A percentile compares a stretch with the other conserved stretches of the same genome.
phyloP scores from a whole-genome alignment of 1,140 invertebrate species.

The Portunus trituberculatus region DNA sequence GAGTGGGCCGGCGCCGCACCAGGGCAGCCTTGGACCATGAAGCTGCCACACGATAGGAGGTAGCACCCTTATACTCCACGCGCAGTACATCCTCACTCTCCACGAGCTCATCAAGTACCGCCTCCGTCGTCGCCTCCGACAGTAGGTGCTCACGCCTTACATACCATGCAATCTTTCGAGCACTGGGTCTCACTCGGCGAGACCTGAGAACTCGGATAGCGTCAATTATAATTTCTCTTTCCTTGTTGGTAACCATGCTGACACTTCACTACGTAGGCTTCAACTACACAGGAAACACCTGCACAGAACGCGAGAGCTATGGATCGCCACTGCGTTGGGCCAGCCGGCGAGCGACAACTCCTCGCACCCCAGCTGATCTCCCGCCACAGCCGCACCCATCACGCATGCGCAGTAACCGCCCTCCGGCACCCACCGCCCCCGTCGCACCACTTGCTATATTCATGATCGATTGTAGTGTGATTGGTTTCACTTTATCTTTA shows the following conservation, averaged over 20 bases:
- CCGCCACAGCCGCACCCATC: conserved; percentile 75
- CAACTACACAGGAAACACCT: not conserved
- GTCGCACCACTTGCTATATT: conserved; percentile 19
- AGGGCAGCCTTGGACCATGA: conserved; percentile 62
- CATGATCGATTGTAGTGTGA: not conserved
- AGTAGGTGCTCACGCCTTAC: conserved; percentile 72
- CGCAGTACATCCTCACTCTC: conserved; percentile 73
- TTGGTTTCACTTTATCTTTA: not conserved
- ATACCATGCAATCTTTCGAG: conserved; percentile 77
- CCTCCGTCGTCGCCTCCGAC: conserved; percentile 75
- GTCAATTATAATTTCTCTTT: conserved; percentile 75
- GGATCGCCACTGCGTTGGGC: conserved; percentile 60
- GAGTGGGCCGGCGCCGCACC: conserved; percentile 63
- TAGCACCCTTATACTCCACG: conserved; percentile 76
- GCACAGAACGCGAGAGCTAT: not conserved
- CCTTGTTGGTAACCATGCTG: conserved; percentile 73
- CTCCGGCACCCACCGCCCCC: conserved; percentile 39
- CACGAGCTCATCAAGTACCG: conserved; percentile 73
- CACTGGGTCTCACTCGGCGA: conserved; percentile 76
- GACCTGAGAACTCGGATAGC: conserved; percentile 76
- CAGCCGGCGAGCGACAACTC: conserved; percentile 74
- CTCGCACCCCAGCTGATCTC: conserved; percentile 69
- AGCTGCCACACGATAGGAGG: conserved; percentile 76
- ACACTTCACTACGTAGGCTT: not conserved
- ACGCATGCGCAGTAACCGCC: conserved; percentile 74